Conservation (phyloP, 2,797 vertebrate genomes). For the Cyclura pinguis region DNA sequence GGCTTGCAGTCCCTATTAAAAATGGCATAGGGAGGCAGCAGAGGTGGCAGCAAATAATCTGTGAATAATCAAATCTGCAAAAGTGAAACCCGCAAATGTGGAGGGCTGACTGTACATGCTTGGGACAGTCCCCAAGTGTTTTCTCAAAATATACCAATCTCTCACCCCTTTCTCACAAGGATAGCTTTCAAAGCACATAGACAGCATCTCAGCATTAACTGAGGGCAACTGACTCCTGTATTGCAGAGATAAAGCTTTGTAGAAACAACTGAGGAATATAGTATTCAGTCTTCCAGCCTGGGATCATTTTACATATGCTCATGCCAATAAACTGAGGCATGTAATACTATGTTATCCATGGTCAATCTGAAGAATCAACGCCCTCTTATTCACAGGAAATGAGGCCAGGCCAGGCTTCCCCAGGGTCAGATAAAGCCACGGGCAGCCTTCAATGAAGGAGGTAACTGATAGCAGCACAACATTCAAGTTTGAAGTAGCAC, state of each 20-base stretch:
- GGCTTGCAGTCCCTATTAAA: too few relatives aligned
- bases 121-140: background rate
- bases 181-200: background rate
- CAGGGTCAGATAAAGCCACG: constrained; percentile 18
- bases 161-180: background rate
- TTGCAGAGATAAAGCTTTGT: background rate
- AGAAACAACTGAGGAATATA: background rate
- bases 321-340: background rate
- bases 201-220: background rate
- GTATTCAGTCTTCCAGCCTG: background rate
- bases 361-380: constrained; percentile 26
- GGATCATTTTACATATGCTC: background rate
- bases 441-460: background rate
- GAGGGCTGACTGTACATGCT: background rate
- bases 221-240: background rate
- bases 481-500: constrained; percentile 10
- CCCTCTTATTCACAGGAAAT: constrained; percentile 36
- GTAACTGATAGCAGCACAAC: background rate
- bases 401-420: constrained; percentile 27
- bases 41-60: too few relatives aligned
- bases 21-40: too few relatives aligned
- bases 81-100: too few relatives aligned
- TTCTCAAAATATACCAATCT: background rate
- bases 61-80: too few relatives aligned
- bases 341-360: background rate